Evolutionary conservation across 2,113 vertebrate species (phyloP).

Genomic region (Neofelis nebulosa): DNA sequence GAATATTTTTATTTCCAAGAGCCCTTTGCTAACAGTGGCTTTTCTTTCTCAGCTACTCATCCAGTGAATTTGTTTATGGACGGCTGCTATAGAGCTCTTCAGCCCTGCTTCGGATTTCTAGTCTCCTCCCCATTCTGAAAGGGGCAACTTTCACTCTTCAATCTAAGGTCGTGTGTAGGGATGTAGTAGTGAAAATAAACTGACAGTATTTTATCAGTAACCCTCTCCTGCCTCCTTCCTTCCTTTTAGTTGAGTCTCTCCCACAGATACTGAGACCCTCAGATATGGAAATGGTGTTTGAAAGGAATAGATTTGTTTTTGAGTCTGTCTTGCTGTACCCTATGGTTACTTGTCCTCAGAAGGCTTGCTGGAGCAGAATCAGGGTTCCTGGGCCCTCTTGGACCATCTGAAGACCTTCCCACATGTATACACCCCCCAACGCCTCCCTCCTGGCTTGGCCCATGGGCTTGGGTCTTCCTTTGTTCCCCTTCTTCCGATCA

Average conservation of each 20-base stretch:
- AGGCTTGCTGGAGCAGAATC: neutral
- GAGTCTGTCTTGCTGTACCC: neutral
- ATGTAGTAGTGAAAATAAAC: neutral
- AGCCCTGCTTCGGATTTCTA: neutral
- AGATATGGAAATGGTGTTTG: neutral
- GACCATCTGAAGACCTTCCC: neutral
- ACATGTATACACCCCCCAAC: neutral
- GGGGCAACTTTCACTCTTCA: neutral
- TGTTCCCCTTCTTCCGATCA: neutral
- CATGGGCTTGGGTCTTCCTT: neutral
- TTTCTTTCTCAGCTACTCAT: neutral
- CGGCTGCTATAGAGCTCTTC: neutral
- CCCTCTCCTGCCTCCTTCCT: neutral
- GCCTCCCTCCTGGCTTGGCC: neutral
- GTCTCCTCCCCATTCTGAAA: neutral
- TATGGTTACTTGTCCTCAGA: neutral
- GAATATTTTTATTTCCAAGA: neutral
- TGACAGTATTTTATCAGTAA: too few relatives aligned
- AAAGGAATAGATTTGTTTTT: neutral
- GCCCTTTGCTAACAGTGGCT: neutral
- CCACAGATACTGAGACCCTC: neutral
- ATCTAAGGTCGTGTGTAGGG: neutral
- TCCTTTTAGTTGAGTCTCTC: neutral
- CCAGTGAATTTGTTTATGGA: neutral
- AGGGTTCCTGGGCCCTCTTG: neutral